Percentiles rank a stretch among this genome's conserved stretches.
phyloP scores from a whole-genome alignment of 2,888 invertebrate genomes.

The Agapetus fuscipes region DNA sequence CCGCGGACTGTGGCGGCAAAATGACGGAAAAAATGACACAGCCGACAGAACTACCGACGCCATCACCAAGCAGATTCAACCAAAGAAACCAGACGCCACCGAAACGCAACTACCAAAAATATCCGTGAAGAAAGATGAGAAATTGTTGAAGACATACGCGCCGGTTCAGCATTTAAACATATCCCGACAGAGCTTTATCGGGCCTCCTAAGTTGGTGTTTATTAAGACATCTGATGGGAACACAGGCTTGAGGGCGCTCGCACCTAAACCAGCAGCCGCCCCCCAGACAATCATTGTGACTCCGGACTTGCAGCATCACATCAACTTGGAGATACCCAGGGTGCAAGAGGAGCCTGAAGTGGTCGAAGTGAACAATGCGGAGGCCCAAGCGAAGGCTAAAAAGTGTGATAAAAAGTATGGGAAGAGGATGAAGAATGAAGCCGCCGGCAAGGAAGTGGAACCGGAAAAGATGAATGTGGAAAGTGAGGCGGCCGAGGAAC shows the following conservation, averaged over 20 bases:
- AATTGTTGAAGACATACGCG: constrained; percentile 36
- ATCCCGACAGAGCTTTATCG: constrained; percentile 41
- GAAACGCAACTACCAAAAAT: constrained; percentile 31
- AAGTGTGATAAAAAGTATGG: constrained; percentile 36
- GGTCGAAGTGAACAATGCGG: constrained; percentile 25
- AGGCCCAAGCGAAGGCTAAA: constrained; percentile 23
- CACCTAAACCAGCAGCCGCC: constrained; percentile 30
- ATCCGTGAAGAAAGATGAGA: constrained; percentile 42
- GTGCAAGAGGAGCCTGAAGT: constrained; percentile 7
- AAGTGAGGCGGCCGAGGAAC: not conserved
- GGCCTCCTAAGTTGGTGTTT: constrained; percentile 43
- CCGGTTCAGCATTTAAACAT: constrained; percentile 28
- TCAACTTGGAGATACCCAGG: constrained; percentile 7
- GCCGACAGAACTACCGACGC: constrained; percentile 29
- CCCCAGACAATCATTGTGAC: constrained; percentile 39
- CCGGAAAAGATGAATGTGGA: not conserved
- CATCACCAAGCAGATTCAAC: constrained; percentile 7
- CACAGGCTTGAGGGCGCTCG: constrained; percentile 32
- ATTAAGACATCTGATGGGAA: constrained; percentile 40
- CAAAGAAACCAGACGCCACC: constrained; percentile 33
- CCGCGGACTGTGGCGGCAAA: constrained; percentile 68
- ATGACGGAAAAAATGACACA: constrained; percentile 40
- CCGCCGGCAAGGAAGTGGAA: constrained; percentile 1
- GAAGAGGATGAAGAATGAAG: constrained; percentile 37
- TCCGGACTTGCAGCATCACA: constrained; percentile 24